Percentiles rank a stretch among this genome's conserved stretches.
phyloP scores from a whole-genome alignment of 2,113 vertebrate species.

The Archilochus colubris region DNA sequence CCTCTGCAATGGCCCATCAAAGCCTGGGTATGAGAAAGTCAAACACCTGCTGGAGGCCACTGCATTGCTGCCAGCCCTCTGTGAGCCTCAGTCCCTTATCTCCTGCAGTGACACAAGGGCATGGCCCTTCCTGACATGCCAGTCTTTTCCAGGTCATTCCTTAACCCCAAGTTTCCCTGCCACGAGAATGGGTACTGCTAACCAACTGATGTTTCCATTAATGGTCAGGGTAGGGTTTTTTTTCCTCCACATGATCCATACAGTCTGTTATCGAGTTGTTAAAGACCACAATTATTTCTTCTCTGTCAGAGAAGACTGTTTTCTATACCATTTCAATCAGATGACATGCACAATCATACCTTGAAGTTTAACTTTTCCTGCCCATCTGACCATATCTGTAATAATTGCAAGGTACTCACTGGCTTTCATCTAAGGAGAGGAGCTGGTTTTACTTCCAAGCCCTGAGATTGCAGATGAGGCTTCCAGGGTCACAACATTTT shows the following conservation, averaged over 20 bases:
- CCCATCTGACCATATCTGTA: background rate
- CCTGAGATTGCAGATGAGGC: background rate
- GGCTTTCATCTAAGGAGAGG: background rate
- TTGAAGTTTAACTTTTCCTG: background rate
- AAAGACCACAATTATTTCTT: constrained; percentile 7
- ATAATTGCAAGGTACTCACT: background rate
- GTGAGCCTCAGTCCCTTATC: background rate
- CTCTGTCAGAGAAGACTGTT: background rate
- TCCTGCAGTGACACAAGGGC: background rate
- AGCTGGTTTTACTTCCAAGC: background rate
- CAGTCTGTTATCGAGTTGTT: background rate
- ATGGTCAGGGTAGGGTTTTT: background rate
- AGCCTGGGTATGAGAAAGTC: background rate
- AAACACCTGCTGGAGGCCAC: background rate
- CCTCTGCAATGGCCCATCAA: fast-evolving
- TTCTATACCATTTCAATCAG: background rate
- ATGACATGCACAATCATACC: background rate
- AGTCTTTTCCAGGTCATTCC: background rate
- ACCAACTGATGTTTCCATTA: constrained; percentile 32
- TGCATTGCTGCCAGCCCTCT: background rate
- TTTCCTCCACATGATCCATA: background rate
- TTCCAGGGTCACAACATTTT: background rate
- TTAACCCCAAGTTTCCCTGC: background rate
- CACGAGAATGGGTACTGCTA: background rate
- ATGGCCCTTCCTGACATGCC: background rate